Evolutionary conservation across 2,113 vertebrate genomes (phyloP), one percentile per base, ranked within the genome.

Genomic region (cattle (Bos taurus)): DNA sequence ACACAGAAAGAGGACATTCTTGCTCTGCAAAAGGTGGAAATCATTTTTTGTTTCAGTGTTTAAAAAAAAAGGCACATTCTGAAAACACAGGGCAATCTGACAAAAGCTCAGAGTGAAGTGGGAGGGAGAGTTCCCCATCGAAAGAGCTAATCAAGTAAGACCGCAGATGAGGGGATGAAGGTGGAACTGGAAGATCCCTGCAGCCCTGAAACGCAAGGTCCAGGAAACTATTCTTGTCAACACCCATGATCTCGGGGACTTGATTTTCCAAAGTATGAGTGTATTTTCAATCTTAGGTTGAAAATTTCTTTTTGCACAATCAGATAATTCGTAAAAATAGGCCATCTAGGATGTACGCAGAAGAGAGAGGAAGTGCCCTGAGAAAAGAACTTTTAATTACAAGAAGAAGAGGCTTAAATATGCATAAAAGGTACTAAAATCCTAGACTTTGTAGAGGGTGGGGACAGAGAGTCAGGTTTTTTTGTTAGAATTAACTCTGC

Each of bases 301-400:
- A 48, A 87, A 81, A 36, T 30, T 64, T 74, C 33, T 57, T 78
- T 92, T 85, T 78, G n/a, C 33, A 88, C 13, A 64, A 78, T 88
- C 52, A 67, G 16, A 50, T 30, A 57, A 94, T 85, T 93, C 57
- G 78, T 88, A 60, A 93, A 77, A 86, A 84, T 3, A 85, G 50
- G 54, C 33, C 25, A 48, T 28, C 28, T 91, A 71, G 71, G 36
- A 64, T 52, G 7, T 48, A 67, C 9, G 1, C 40, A 14, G 36
- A 62, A 88, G 52, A 95, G 30, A 83, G 8, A 36, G 16, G 26
- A 62, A 62, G 67, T 59, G 8, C 9, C 46, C 33, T 77, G 46
- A 97, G 83, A 90, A 62, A 5, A 95, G 88, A 93, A 85, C 71
- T 81, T 84, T 95, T 84, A 88, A 84, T 67, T 91, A 19, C 21